Evolutionary conservation across 1,140 invertebrate genomes (phyloP).

Genomic region (Papilio polyxenes): DNA sequence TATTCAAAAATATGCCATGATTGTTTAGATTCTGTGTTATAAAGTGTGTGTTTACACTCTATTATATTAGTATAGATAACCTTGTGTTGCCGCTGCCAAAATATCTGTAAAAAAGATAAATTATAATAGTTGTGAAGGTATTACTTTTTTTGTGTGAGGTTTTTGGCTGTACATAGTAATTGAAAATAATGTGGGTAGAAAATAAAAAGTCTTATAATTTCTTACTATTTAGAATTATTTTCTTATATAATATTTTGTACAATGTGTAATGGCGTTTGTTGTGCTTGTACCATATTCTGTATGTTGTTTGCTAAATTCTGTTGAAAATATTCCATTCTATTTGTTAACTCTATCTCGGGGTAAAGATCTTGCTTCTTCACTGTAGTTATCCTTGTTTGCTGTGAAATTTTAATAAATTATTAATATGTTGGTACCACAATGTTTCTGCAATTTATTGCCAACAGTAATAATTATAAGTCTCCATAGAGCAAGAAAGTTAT

Average conservation of each 20-base stretch:
- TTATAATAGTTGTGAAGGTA: no score
- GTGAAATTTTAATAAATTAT: conserved; percentile 29
- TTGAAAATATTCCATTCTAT: conserved; percentile 59
- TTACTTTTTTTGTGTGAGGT: no score
- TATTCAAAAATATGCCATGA: no score
- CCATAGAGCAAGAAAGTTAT: no score
- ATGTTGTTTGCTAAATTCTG: conserved; percentile 49
- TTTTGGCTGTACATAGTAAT: no score
- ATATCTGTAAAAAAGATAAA: no score
- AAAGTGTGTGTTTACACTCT: no score
- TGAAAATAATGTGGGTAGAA: not conserved
- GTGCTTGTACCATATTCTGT: conserved; percentile 42
- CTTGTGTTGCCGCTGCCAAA: no score
- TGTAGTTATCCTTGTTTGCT: conserved; percentile 46
- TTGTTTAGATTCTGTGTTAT: no score
- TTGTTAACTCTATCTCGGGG: conserved; percentile 53
- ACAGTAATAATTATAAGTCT: no score
- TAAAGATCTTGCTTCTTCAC: conserved; percentile 58
- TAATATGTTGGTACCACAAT: not conserved
- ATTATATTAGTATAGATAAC: no score
- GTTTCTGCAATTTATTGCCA: no score
- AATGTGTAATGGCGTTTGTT: conserved; percentile 40
- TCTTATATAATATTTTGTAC: conserved; percentile 38
- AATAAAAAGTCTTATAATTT: not conserved
- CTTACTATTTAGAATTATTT: not conserved